Evolutionary conservation across 1,140 invertebrate species (phyloP).

Genomic region (Drosophila nigrodunni): DNA sequence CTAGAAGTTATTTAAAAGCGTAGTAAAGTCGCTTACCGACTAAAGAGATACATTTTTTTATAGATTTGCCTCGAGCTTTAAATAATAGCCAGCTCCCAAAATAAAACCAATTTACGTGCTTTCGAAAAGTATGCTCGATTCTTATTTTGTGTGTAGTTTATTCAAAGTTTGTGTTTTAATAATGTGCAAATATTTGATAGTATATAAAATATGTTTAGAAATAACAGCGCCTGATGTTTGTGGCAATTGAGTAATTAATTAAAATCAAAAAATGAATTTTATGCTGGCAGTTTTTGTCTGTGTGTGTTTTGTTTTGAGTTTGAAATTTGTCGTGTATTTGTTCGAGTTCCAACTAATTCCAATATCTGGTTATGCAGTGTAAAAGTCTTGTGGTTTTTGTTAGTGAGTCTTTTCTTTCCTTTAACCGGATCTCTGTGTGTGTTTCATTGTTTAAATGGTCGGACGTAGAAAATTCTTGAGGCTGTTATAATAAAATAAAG

Average conservation of each 20-base stretch:
- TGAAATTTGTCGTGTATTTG: slow-evolving; percentile 3
- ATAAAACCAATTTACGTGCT: slow-evolving; percentile 68
- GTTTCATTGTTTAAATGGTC: slow-evolving; percentile 42
- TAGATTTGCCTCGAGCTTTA: no score
- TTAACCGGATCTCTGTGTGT: slow-evolving; percentile 14
- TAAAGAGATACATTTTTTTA: no score
- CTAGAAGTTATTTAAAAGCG: no score
- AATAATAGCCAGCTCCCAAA: slow-evolving; percentile 13
- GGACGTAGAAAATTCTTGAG: slow-evolving; percentile 73
- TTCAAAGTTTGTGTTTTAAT: slow-evolving; percentile 53
- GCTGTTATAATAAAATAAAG: slow-evolving; percentile 29
- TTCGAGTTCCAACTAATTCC: slow-evolving; percentile 33
- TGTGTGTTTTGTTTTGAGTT: slow-evolving; percentile 26
- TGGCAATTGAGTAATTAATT: not conserved
- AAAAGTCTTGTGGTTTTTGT: not conserved
- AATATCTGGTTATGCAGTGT: slow-evolving; percentile 15
- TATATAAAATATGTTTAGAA: slow-evolving; percentile 30
- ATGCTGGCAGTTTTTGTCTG: slow-evolving; percentile 63
- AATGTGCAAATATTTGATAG: slow-evolving; percentile 65
- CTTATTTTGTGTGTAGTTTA: slow-evolving; percentile 74
- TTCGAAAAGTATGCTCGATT: slow-evolving; percentile 73
- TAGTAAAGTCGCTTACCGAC: no score
- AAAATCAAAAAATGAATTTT: slow-evolving; percentile 14
- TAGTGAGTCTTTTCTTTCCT: slow-evolving; percentile 64
- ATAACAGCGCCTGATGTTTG: slow-evolving; percentile 48